Base-by-base conservation (phyloP, 1,140 invertebrate genomes). In the Zaprionus lachaisei region DNA sequence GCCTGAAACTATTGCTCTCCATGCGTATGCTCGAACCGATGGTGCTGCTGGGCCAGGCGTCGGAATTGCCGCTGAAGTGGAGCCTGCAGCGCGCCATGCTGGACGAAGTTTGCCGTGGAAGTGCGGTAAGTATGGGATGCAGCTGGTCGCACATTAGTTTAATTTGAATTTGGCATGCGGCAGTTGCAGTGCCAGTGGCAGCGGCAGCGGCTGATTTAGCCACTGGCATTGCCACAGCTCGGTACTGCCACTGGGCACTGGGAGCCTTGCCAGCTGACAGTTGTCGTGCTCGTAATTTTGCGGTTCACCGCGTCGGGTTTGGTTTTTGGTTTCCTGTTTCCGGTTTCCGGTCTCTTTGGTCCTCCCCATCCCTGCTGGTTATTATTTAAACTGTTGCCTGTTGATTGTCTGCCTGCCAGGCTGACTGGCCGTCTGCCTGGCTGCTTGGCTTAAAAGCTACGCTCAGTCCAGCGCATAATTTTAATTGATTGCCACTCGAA, bases 401-500 rank as follows among this genome's bases (percentile, higher is more conserved):
- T 51, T 14, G 17, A 41, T 41, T 58, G 55, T 49, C 37, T 56
- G 41, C 38, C 15, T 41, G 38, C 38, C 15, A 6, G 38, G 14
- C 38, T 15, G 14, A 15, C 38, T n/a, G n/a, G 5, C 38, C 15
- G 41, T 41, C 38, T n/a, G n/a, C 15, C 38, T n/a, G n/a, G 6
- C 41, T 17, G 41, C 6, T 17, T 47, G 65, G 63, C 75, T 79
- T 82, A 57, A 85, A 85, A 85, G 54, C 75, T 56, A 47, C 49
- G 61, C 60, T 61, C 58, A 68, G 24, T 64, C 63, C 69, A 37
- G 83, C 67, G 69, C 71, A 89, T 89, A 78, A 79, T 81, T 87
- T 89, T 87, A 90, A 90, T 89, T 81, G 85, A 87, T 87, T 87
- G 84, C 84, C 85, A 81, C 84, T 89, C 72, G 69, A 90, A 72